These are phyloP conservation scores for Cyprinodon variegatus DNA, from an alignment of 2,113 vertebrate genomes.

Conservation along the genomic window DNA sequence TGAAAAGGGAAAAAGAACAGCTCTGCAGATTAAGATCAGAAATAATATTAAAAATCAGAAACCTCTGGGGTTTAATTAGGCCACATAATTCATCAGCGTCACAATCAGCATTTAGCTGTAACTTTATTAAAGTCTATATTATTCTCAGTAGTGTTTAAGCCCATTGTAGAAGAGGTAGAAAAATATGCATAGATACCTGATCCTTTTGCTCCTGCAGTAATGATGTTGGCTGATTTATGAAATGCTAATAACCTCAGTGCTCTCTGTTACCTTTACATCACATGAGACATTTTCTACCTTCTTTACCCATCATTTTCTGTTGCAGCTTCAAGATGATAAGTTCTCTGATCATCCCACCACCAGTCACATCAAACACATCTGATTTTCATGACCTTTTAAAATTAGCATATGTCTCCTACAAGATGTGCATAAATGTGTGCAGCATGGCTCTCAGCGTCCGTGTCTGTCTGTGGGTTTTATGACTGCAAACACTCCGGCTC, in stretches of 20 bases:
- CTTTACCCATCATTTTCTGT: conserved; percentile 1
- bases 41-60: no score
- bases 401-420: conserved; percentile 18
- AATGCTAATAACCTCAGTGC: conserved; percentile 8
- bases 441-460: not conserved
- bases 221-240: conserved; percentile 17
- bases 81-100: no score
- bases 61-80: no score
- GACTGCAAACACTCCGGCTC: not conserved
- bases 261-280: not conserved
- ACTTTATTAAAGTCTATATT: not conserved
- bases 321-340: conserved; percentile 25
- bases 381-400: conserved; percentile 11
- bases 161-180: not conserved
- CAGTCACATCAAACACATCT: conserved; percentile 28
- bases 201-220: not conserved
- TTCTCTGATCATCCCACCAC: conserved; percentile 32
- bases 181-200: not conserved
- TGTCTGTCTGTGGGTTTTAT: not conserved
- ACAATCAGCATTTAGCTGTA: not conserved
- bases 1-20: no score
- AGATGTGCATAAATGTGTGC: conserved; percentile 19
- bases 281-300: conserved; percentile 14
- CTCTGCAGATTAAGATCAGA: no score
- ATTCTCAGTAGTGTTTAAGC: not conserved